Conservation (phyloP, 2,113 vertebrate genomes). For the Corydoras maculifer region DNA sequence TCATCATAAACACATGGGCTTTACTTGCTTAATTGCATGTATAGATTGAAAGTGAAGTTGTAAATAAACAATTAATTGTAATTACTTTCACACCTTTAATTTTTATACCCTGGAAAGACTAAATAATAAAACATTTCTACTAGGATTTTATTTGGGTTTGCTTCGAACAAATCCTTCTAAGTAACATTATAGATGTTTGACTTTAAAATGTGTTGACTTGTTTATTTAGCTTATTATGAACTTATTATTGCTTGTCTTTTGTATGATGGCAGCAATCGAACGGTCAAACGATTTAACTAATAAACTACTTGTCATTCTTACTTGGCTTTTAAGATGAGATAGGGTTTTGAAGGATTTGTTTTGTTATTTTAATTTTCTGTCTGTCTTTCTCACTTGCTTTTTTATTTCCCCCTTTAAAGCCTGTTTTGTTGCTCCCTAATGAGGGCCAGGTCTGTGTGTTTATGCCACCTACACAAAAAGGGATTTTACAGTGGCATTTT, state of each 20-base stretch:
- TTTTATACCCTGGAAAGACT: constrained; percentile 40
- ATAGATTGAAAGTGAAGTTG: too few species aligned
- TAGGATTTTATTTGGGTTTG: not conserved
- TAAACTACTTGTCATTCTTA: constrained; percentile 49
- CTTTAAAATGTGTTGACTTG: constrained; percentile 55
- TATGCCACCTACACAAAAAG: constrained; percentile 63
- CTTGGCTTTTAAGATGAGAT: constrained; percentile 27
- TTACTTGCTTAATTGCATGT: too few species aligned
- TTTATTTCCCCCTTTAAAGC: constrained; percentile 23
- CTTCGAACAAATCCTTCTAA: constrained; percentile 45
- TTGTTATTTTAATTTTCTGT: constrained; percentile 15
- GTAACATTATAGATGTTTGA: constrained; percentile 62
- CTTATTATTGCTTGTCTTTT: constrained; percentile 20
- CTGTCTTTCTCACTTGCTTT: constrained; percentile 3
- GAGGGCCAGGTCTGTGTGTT: constrained; percentile 63
- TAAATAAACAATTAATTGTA: too few species aligned
- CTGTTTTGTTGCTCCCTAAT: constrained; percentile 60
- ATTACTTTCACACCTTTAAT: constrained; percentile 23
- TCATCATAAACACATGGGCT: too few species aligned
- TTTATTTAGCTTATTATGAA: constrained; percentile 30
- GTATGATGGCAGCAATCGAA: too few species aligned
- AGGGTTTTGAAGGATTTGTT: constrained; percentile 52
- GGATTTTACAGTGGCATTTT: constrained; percentile 58
- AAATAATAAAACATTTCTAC: constrained; percentile 44
- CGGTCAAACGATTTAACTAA: not conserved